phyloP scores from a whole-genome alignment of 1,140 invertebrate genomes.

The Drosophila varians region DNA sequence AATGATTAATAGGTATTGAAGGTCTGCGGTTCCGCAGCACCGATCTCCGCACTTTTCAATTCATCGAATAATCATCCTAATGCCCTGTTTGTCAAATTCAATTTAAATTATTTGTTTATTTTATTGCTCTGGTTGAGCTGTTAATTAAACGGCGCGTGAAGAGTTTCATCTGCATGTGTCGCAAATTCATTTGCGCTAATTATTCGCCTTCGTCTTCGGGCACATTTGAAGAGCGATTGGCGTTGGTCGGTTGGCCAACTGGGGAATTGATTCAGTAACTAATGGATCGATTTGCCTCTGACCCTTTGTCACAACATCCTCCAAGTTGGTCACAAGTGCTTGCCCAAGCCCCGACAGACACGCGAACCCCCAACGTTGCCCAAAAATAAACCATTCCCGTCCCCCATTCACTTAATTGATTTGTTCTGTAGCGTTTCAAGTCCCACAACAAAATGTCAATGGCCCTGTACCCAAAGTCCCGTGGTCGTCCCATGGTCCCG shows the following conservation, averaged over 20 bases:
- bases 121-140: constrained; percentile 11
- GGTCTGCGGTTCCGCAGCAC: not conserved
- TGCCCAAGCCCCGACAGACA: constrained; percentile 37
- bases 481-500: constrained; percentile 14
- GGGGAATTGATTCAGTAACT: constrained; percentile 28
- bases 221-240: not conserved
- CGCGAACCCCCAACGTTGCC: constrained; percentile 23
- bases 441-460: constrained; percentile 15
- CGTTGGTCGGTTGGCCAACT: not conserved
- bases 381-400: constrained; percentile 37
- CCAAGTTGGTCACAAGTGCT: constrained; percentile 37
- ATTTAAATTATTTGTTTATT: constrained; percentile 27
- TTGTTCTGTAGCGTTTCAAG: constrained; percentile 36
- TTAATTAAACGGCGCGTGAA: constrained; percentile 32
- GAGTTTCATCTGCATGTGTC: constrained; percentile 17
- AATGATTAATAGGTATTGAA: too few relatives aligned
- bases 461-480: constrained; percentile 8
- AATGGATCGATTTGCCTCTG: constrained; percentile 37
- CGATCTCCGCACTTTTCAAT: not conserved
- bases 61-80: constrained; percentile 14
- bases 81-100: constrained; percentile 2
- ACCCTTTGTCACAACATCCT: constrained; percentile 16
- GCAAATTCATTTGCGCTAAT: constrained; percentile 31
- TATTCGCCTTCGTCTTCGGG: not conserved
- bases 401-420: constrained; percentile 48